Base-by-base conservation (phyloP, 2,113 vertebrate species). In the Pleuronectes platessa region DNA sequence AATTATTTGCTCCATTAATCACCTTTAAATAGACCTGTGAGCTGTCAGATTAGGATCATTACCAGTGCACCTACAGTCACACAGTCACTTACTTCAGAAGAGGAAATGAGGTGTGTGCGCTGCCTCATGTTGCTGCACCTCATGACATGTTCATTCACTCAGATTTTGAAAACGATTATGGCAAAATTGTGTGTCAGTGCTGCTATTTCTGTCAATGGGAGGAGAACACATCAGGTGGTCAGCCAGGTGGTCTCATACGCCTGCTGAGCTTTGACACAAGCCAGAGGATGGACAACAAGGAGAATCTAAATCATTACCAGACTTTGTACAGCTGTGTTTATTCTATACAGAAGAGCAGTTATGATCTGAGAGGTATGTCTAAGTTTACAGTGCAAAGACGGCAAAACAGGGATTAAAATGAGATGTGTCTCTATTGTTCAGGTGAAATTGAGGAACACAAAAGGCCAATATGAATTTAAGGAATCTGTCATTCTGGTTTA, bases 31-130 rank as follows among this genome's bases (percentile, higher is more conserved):
- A 54, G 65, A 26, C 37, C 17, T 26, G 47, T 23, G 42, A 23
- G 26, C 64, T 72, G 55, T 65, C 68, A 74, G 63, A 81, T 87
- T 61, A 71, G 55, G 54, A 24, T 56, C 3, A 56, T 24, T 56
- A 56, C 54, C n/a, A 56, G n/a, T 5, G n/a, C 3, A 24, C n/a
- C 49, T 24, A 27, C 11, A 15, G 13, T 59, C 23, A 17, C 55
- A 26, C 56, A 15, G 24, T 56, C 11, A 56, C 5, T 24, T 56
- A 13, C 12, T 56, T 56, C 51, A 54, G 51, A 54, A 54, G 14
- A 54, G 51, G 20, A 17, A 54, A n/a, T 3, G 20, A 20, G 26
- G 26, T 20, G 8, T 54, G 1, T 10, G 5, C 5, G n/a, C 20
- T 11, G 9, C 11, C n/a, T 54, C 51, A 54, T 6, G n/a, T 2